phyloP scores from a whole-genome alignment of 2,113 vertebrate genomes.

The Rafetus swinhoei region DNA sequence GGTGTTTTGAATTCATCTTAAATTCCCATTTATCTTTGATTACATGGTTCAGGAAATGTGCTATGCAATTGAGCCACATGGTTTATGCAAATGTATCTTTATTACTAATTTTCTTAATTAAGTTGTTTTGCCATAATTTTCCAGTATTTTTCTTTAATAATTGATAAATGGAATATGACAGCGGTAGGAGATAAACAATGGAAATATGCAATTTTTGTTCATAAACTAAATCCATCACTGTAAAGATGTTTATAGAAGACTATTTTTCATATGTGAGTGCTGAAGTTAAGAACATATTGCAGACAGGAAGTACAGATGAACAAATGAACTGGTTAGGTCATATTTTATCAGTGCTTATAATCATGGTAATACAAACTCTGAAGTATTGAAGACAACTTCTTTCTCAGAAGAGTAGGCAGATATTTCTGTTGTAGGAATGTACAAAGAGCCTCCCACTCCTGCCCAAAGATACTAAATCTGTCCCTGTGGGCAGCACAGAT shows the following conservation, averaged over 20 bases:
- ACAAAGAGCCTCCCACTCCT: neutral
- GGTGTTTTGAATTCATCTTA: neutral
- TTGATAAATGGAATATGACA: neutral
- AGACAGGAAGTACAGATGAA: neutral
- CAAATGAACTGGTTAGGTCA: neutral
- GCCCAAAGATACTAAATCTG: neutral
- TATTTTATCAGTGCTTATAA: neutral
- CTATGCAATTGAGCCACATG: neutral
- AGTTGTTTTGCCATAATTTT: neutral
- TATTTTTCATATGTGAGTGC: neutral
- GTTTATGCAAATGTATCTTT: neutral
- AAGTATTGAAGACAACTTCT: neutral
- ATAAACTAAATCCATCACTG: neutral
- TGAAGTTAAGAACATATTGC: neutral
- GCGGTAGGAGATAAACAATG: neutral
- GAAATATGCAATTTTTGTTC: neutral
- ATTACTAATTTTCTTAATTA: neutral
- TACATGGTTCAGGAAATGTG: neutral
- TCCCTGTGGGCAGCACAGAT: fast-evolving
- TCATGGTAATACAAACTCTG: neutral
- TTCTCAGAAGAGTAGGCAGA: neutral
- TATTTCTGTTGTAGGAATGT: neutral
- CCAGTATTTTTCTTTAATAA: neutral
- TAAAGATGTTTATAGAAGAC: neutral
- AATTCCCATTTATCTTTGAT: neutral